A percentile compares a stretch with the other conserved stretches of the same genome.
Conservation (phyloP, 2,113 vertebrate genomes). For the Gadus macrocephalus region DNA sequence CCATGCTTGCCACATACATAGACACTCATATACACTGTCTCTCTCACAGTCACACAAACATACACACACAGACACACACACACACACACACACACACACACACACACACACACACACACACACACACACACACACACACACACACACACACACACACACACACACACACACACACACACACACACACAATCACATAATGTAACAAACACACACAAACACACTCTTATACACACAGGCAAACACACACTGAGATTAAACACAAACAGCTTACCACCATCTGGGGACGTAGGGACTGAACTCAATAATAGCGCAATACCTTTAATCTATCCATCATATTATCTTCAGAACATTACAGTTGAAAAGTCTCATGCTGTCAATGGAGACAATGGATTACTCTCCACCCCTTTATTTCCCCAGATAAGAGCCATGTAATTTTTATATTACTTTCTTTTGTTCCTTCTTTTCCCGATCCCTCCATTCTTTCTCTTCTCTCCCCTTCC, state of each 20-base stretch:
- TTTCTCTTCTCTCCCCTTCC: conserved; percentile 1
- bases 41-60: neutral
- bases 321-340: conserved; percentile 14
- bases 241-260: neutral
- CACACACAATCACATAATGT: no score
- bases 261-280: neutral
- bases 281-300: conserved; percentile 11
- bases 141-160: neutral
- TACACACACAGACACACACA: neutral
- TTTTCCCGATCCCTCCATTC: conserved; percentile 7
- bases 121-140: neutral
- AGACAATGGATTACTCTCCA: conserved; percentile 27
- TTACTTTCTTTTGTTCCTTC: conserved; percentile 3
- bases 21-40: neutral
- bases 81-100: neutral
- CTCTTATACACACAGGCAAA: neutral
- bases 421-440: neutral
- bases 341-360: conserved; percentile 24
- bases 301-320: conserved; percentile 16
- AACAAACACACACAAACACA: neutral
- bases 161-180: neutral
- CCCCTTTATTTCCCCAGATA: conserved; percentile 22
- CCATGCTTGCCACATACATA: neutral
- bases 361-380: conserved; percentile 17
- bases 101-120: neutral